These are phyloP conservation scores for Thamnaconus septentrionalis DNA, from an alignment of 2,113 vertebrate genomes.

Conservation along the genomic window DNA sequence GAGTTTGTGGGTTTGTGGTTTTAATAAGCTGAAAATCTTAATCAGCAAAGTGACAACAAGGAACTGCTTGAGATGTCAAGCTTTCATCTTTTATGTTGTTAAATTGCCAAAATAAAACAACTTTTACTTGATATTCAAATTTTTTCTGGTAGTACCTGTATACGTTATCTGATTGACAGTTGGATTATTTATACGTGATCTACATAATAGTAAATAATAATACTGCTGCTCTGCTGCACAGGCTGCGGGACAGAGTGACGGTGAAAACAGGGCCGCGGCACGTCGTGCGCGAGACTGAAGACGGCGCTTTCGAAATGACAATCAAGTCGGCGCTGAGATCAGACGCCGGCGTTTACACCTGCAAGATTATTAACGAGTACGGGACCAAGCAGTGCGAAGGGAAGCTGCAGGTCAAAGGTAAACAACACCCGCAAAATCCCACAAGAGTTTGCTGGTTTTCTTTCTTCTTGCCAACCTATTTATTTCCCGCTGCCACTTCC, in stretches of 20 bases:
- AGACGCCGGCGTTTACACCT: constrained; percentile 90
- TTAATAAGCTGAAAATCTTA: too few relatives aligned
- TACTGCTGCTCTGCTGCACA: constrained; percentile 48
- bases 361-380: constrained; percentile 96
- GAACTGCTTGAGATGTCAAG: too few relatives aligned
- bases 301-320: constrained; percentile 81
- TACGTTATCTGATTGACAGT: too few relatives aligned
- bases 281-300: constrained; percentile 78
- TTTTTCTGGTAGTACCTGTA: too few relatives aligned
- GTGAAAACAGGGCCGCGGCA: constrained; percentile 87
- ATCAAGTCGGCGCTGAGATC: constrained; percentile 83
- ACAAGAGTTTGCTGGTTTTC: too few relatives aligned
- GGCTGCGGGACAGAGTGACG: constrained; percentile 92
- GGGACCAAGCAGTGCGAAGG: constrained; percentile 93
- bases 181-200: too few relatives aligned
- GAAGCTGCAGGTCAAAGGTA: constrained; percentile 93
- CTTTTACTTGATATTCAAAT: too few relatives aligned
- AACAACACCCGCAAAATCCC: constrained; percentile 21
- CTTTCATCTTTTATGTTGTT: too few relatives aligned
- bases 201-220: not conserved
- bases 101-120: too few relatives aligned
- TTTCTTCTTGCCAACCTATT: too few relatives aligned
- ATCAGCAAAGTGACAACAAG: too few relatives aligned
- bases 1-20: too few relatives aligned
- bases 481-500: not conserved